These are phyloP conservation scores for Gallirallus australis DNA, from an alignment of 2,797 vertebrate species.

Conservation along the genomic window DNA sequence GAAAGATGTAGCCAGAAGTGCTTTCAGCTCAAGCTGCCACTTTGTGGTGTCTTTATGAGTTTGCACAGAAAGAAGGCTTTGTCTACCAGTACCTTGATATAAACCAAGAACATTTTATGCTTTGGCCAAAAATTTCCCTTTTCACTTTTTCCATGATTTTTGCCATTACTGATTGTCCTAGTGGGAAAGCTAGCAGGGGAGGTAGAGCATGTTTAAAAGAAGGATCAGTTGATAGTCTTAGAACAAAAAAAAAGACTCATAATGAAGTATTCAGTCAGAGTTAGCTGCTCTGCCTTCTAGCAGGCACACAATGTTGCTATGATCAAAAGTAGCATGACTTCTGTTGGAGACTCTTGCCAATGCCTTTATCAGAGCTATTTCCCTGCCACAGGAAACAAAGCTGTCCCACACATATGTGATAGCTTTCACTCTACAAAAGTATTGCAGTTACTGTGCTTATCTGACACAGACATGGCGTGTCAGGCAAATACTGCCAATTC, in stretches of 20 bases:
- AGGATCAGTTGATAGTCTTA: background rate
- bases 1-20: conserved; percentile 82
- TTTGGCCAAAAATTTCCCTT: background rate
- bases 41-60: conserved; percentile 74
- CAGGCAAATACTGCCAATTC: background rate
- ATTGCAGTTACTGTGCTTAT: background rate
- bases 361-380: background rate
- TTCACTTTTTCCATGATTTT: background rate
- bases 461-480: background rate
- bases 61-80: conserved; percentile 46
- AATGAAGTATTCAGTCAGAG: background rate
- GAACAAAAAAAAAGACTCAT: background rate
- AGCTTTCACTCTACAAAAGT: background rate
- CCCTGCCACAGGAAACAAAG: background rate
- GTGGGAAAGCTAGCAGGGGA: background rate
- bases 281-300: background rate
- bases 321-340: background rate
- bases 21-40: conserved; percentile 82
- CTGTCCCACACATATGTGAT: background rate
- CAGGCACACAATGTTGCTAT: background rate
- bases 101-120: background rate
- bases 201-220: background rate
- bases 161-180: background rate
- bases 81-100: background rate
- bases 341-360: background rate